A percentile compares a stretch with the other conserved stretches of the same genome.
These are phyloP conservation scores for Pteruthius melanotis DNA, from an alignment of 2,113 vertebrate genomes.

Conservation along the genomic window DNA sequence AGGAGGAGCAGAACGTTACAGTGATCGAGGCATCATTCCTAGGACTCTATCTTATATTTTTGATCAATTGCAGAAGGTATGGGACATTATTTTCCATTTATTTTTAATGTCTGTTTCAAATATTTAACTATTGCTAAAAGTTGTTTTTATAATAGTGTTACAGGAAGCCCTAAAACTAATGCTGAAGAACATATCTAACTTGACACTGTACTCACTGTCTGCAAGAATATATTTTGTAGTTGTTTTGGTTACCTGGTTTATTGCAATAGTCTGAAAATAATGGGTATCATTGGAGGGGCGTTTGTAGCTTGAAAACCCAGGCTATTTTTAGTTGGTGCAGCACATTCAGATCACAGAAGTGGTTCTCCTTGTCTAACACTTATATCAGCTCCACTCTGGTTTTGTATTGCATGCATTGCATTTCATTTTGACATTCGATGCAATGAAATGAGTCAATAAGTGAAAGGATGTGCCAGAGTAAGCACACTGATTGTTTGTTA, in stretches of 20 bases:
- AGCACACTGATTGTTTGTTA: not conserved
- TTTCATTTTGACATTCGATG: not conserved
- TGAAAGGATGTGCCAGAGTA: not conserved
- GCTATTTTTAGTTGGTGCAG: not conserved
- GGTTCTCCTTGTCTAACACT: not conserved
- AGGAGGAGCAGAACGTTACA: conserved; percentile 88
- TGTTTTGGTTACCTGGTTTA: not conserved
- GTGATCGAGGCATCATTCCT: conserved; percentile 91
- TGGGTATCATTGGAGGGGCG: fast-evolving
- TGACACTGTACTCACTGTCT: not conserved
- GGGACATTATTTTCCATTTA: not conserved
- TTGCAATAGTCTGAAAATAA: not conserved
- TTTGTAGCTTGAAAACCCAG: not conserved
- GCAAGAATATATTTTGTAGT: not conserved
- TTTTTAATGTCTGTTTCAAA: not conserved
- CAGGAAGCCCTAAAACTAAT: not conserved
- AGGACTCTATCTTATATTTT: conserved; percentile 90
- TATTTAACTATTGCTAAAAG: not conserved
- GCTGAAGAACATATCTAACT: not conserved
- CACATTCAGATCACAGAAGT: not conserved
- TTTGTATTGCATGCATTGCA: not conserved
- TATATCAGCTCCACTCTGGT: not conserved
- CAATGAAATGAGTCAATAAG: not conserved
- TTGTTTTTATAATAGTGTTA: not conserved
- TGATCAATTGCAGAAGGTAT: conserved; percentile 81